Base-by-base conservation (phyloP, 2,797 vertebrate genomes). In the Cuculus canorus region DNA sequence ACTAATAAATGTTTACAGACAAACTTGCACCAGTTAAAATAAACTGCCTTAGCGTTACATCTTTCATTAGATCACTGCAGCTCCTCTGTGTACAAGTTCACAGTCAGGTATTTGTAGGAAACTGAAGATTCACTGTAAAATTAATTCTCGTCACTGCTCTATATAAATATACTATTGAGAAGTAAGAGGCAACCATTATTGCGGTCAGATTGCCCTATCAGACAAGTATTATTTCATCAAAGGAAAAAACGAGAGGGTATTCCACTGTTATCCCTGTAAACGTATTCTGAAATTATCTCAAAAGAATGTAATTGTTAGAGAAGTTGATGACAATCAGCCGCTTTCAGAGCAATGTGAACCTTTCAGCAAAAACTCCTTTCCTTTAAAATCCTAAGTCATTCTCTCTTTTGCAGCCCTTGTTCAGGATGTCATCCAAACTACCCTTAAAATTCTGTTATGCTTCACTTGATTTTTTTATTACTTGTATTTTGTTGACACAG, bases 1-100 rank as follows among this genome's bases (percentile, higher is more conserved):
- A 52, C 59, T 61, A 63, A 56, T 66, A 64, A 79, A 82, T 48
- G 21, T 92, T 96, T 95, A 90, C 82, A 90, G 79, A 72, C 76
- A 88, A 91, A 66, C 33, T 92, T 70, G 33, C 59, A 86, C 82
- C 77, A 84, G 87, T 70, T 92, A 88, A 94, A 91, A 88, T 93
- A 93, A 95, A 96, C 86, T 52, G 19, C 32, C 25, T 82, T 66
- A 66, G 30, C 18, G 6, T 69, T 63, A n/a, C 48, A 60, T 93
- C 33, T 53, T 73, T 77, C 80, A 71, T 69, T 59, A 53, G 25
- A 37, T 83, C 13, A 21, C 70, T 54, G 56, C 32, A 93, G n/a
- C 17, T 79, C 10, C 39, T 84, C 66, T 92, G 82, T 86, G 64
- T 64, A 84, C 63, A 82, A 69, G 32, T 81, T 86, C 77, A 7